Evolutionary conservation across 1,140 invertebrate genomes (phyloP).

Genomic region (Drosophila melanica): DNA sequence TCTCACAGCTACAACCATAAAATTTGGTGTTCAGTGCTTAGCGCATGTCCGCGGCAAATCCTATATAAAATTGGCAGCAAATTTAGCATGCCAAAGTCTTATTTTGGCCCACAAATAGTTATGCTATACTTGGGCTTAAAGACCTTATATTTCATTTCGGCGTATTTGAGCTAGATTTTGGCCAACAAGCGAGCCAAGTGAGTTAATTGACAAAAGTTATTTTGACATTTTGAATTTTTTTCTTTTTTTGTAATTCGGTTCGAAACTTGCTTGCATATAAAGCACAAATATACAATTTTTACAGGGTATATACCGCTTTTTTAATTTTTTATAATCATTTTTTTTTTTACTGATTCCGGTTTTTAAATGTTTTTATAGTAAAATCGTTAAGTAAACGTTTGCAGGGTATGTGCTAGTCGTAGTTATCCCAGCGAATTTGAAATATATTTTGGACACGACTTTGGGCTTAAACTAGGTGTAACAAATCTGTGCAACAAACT

Average conservation of each 20-base stretch:
- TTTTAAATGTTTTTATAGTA: too few relatives aligned
- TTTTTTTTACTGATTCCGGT: too few relatives aligned
- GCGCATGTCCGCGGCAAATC: not conserved
- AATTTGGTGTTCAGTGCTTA: not conserved
- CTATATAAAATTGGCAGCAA: not conserved
- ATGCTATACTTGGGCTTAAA: too few relatives aligned
- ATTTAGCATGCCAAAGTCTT: not conserved
- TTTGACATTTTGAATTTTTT: too few relatives aligned
- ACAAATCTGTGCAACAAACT: conserved; percentile 25
- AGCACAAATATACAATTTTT: not conserved
- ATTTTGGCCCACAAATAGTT: not conserved
- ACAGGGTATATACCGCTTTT: not conserved
- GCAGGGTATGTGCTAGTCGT: conserved; percentile 10
- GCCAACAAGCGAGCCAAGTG: too few relatives aligned
- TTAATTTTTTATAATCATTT: too few relatives aligned
- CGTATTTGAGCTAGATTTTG: too few relatives aligned
- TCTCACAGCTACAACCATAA: not conserved
- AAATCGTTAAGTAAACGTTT: too few relatives aligned
- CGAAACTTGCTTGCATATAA: too few relatives aligned
- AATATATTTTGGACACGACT: conserved; percentile 13
- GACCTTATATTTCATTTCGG: too few relatives aligned
- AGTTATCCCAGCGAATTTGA: not conserved
- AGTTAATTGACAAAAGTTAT: too few relatives aligned
- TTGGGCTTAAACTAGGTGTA: conserved; percentile 44
- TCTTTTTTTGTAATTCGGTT: too few relatives aligned